Conservation (phyloP, 2,113 vertebrate species). For the Lota lota region DNA sequence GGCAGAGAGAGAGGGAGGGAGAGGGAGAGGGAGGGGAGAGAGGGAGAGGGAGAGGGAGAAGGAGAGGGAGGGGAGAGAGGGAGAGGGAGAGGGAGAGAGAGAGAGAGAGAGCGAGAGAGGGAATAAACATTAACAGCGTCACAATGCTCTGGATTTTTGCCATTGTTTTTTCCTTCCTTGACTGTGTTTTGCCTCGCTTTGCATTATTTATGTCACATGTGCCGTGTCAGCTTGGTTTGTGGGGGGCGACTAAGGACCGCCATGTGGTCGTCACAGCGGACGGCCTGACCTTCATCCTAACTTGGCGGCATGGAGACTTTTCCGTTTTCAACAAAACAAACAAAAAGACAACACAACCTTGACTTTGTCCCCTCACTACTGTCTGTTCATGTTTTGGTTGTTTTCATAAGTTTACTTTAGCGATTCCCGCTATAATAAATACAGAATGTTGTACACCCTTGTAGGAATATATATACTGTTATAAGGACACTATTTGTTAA, state of each 20-base stretch:
- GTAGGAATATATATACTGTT: too few species aligned
- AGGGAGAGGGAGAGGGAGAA: too few species aligned
- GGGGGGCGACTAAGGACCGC: slow-evolving; percentile 58
- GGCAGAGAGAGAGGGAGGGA: too few species aligned
- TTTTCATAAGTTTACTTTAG: not conserved
- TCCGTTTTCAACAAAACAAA: too few species aligned
- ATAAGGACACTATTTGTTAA: too few species aligned
- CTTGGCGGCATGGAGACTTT: too few species aligned
- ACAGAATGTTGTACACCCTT: too few species aligned
- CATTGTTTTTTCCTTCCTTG: slow-evolving; percentile 6
- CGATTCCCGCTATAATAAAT: too few species aligned
- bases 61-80: not conserved
- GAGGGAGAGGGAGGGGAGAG: too few species aligned
- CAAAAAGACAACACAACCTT: too few species aligned
- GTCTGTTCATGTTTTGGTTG: slow-evolving; percentile 24
- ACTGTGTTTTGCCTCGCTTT: slow-evolving; percentile 53
- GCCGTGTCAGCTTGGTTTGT: slow-evolving; percentile 69
- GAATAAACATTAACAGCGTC: too few species aligned
- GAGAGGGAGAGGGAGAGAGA: slow-evolving; percentile 17
- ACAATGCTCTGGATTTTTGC: slow-evolving; percentile 15
- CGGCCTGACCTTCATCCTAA: slow-evolving; percentile 66
- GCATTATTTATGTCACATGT: slow-evolving; percentile 71
- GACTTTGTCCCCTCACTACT: slow-evolving; percentile 28
- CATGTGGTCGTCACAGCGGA: slow-evolving; percentile 64
- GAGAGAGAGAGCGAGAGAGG: slow-evolving; percentile 25